Percentiles rank a stretch among this genome's conserved stretches.
These are phyloP conservation scores for Ophonus ardosiacus DNA, from an alignment of 2,888 invertebrate species.

Conservation along the genomic window DNA sequence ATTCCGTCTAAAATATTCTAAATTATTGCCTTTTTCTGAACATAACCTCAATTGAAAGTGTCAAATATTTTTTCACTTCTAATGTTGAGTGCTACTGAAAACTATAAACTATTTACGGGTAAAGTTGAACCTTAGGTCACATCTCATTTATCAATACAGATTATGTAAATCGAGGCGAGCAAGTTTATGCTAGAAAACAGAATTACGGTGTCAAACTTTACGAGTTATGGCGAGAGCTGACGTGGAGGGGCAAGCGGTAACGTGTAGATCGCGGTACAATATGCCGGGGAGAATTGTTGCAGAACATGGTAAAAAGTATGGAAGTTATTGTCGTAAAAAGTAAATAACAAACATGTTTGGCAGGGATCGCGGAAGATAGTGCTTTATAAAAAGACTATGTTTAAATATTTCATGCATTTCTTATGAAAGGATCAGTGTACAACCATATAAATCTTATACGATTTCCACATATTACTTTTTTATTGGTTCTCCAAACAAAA, in stretches of 20 bases:
- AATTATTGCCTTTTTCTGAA: not conserved
- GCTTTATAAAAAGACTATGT: not conserved
- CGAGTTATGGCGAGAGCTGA: slow-evolving; percentile 19
- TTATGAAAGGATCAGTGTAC: not conserved
- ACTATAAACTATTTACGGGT: slow-evolving; percentile 8
- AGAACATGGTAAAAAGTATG: slow-evolving; percentile 6
- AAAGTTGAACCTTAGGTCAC: slow-evolving; percentile 10
- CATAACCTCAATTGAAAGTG: not conserved
- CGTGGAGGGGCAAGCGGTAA: not conserved
- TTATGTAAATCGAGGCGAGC: slow-evolving; percentile 40
- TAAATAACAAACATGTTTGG: slow-evolving; percentile 19
- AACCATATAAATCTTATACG: no score
- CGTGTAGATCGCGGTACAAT: slow-evolving; percentile 16
- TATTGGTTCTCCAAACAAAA: no score
- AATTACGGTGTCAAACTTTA: slow-evolving; percentile 41
- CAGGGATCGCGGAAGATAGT: not conserved
- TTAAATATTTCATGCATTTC: not conserved
- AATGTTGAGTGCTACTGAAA: not conserved
- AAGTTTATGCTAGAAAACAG: slow-evolving; percentile 45
- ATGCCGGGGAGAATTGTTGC: slow-evolving; percentile 2
- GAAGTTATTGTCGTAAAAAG: slow-evolving; percentile 13
- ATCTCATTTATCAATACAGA: slow-evolving; percentile 45
- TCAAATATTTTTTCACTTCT: not conserved
- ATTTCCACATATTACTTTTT: no score
- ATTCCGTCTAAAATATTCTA: not conserved